phyloP scores from a whole-genome alignment of 2,888 invertebrate species.

The Conops quadrifasciatus region DNA sequence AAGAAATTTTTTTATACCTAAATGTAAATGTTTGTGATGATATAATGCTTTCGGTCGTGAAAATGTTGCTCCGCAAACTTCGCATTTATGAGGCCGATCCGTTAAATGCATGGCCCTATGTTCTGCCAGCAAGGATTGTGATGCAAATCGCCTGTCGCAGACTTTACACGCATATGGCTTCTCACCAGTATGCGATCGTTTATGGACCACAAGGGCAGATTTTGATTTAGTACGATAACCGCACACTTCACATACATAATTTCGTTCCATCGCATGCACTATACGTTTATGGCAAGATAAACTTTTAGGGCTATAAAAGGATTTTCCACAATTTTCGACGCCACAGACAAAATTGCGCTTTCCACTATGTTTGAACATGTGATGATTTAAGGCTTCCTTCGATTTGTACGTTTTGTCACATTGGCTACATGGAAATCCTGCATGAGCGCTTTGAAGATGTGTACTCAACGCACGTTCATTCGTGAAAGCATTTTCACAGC shows the following conservation, averaged over 20 bases:
- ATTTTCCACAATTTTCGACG: slow-evolving; percentile 38
- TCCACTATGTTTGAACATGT: slow-evolving; percentile 48
- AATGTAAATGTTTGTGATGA: slow-evolving; percentile 57
- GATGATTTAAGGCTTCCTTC: slow-evolving; percentile 50
- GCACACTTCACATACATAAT: slow-evolving; percentile 54
- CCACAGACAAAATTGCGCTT: slow-evolving; percentile 39
- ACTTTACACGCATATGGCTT: slow-evolving; percentile 54
- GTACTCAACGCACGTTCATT: slow-evolving; percentile 48
- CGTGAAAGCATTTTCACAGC: slow-evolving; percentile 48
- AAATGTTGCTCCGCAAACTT: slow-evolving; percentile 54
- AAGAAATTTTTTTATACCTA: slow-evolving; percentile 57
- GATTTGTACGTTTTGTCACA: slow-evolving; percentile 52
- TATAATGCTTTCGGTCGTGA: slow-evolving; percentile 56
- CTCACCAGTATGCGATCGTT: slow-evolving; percentile 57
- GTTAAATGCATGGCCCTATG: slow-evolving; percentile 59
- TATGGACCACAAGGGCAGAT: slow-evolving; percentile 54
- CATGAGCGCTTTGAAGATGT: slow-evolving; percentile 50
- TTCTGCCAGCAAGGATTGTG: slow-evolving; percentile 53
- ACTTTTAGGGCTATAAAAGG: slow-evolving; percentile 35
- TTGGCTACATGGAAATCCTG: slow-evolving; percentile 48
- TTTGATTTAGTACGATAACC: slow-evolving; percentile 56
- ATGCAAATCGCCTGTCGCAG: slow-evolving; percentile 55
- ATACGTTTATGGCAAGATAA: slow-evolving; percentile 37
- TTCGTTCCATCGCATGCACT: slow-evolving; percentile 37
- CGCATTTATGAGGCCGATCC: slow-evolving; percentile 53